Evolutionary conservation across 2,113 vertebrate species (phyloP).

Genomic region (Hemicordylus capensis): DNA sequence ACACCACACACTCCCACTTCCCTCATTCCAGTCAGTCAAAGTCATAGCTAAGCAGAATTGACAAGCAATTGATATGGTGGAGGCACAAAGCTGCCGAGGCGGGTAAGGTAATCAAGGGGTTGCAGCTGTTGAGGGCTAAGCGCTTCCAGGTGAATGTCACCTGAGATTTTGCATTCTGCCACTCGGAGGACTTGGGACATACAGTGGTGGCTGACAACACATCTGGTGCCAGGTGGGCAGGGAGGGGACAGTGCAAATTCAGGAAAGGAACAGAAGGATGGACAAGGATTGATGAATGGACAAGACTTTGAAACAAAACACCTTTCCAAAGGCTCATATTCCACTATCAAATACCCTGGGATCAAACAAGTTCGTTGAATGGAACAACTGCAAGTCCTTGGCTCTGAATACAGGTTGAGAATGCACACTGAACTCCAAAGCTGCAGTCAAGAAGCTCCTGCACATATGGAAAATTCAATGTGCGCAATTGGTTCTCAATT

Average conservation of each 20-base stretch:
- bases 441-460: not conserved
- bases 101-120: slow-evolving; percentile 80
- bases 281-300: slow-evolving; percentile 82
- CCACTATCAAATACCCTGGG: not conserved
- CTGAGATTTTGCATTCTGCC: slow-evolving; percentile 85
- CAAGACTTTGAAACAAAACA: slow-evolving; percentile 62
- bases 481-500: not conserved
- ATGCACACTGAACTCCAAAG: not conserved
- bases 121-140: slow-evolving; percentile 85
- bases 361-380: not conserved
- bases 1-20: slow-evolving; percentile 73
- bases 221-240: slow-evolving; percentile 85
- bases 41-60: slow-evolving; percentile 84
- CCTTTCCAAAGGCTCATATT: slow-evolving; percentile 11
- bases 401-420: slow-evolving; percentile 20
- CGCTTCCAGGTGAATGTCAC: slow-evolving; percentile 89
- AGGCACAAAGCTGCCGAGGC: slow-evolving; percentile 70
- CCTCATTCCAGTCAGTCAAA: slow-evolving; percentile 82
- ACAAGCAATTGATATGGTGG: slow-evolving; percentile 84
- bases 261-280: slow-evolving; percentile 76
- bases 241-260: slow-evolving; percentile 65
- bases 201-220: slow-evolving; percentile 72
- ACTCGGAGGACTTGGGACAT: slow-evolving; percentile 74
- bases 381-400: not conserved
- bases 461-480: not conserved